Evolutionary conservation across 2,888 invertebrate species (phyloP).

Genomic region (Tridacna crocea): DNA sequence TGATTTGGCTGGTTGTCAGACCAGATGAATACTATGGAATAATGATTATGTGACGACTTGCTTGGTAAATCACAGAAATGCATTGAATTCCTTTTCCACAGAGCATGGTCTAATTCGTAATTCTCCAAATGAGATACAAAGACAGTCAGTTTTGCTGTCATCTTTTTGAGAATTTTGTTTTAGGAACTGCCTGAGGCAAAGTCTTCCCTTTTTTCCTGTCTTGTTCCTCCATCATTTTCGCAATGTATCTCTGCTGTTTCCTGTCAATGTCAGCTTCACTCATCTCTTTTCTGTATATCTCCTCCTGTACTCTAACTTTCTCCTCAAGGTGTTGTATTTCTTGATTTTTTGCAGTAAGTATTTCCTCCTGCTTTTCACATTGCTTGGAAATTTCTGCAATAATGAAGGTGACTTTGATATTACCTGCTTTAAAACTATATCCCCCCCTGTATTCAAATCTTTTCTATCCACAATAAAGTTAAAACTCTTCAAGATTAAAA

Average conservation of each 20-base stretch:
- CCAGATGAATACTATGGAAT: no score
- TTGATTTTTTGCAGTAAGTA: constrained; percentile 62
- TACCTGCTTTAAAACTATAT: no score
- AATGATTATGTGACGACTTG: no score
- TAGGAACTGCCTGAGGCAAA: constrained; percentile 50
- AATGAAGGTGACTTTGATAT: not conserved
- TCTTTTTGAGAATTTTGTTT: constrained; percentile 55
- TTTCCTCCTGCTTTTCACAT: constrained; percentile 67
- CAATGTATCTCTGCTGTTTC: constrained; percentile 69
- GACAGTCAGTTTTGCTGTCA: constrained; percentile 18
- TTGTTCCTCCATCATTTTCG: constrained; percentile 64
- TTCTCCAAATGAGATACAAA: not conserved
- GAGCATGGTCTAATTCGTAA: no score
- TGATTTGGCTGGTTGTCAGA: no score
- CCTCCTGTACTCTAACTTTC: constrained; percentile 64
- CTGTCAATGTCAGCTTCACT: constrained; percentile 68
- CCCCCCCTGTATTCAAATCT: no score
- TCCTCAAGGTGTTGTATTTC: constrained; percentile 66
- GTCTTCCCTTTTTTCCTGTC: constrained; percentile 57
- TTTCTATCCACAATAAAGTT: no score
- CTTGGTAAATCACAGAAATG: no score
- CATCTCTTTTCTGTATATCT: constrained; percentile 66
- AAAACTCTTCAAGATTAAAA: no score
- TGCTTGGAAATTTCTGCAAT: constrained; percentile 63
- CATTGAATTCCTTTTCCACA: no score